Percentiles rank a stretch among this genome's conserved stretches.
phyloP scores from a whole-genome alignment of 2,888 invertebrate species.

The Euproctis similis region DNA sequence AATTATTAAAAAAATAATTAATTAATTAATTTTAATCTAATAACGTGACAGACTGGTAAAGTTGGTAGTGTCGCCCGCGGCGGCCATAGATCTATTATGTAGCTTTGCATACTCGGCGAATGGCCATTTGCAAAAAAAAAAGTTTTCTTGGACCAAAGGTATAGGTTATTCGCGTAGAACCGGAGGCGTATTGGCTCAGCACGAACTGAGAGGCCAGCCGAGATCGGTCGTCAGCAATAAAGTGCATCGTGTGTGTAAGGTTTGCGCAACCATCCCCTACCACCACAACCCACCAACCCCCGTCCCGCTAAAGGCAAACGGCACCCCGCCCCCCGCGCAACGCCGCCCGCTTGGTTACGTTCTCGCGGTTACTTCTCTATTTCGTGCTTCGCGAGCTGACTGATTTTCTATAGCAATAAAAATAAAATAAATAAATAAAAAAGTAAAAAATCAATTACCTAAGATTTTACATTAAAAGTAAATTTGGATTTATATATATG shows the following conservation, averaged over 20 bases:
- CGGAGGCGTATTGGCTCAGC: slow-evolving; percentile 74
- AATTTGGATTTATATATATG: no score
- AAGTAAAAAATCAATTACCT: slow-evolving; percentile 78
- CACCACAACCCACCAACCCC: slow-evolving; percentile 7
- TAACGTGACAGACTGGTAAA: slow-evolving; percentile 76
- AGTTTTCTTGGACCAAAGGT: slow-evolving; percentile 74
- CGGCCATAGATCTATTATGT: slow-evolving; percentile 74
- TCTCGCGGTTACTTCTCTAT: slow-evolving; percentile 77
- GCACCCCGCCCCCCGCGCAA: slow-evolving; percentile 44
- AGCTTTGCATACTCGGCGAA: slow-evolving; percentile 76
- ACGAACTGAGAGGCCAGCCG: slow-evolving; percentile 67
- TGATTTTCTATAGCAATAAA: slow-evolving; percentile 79
- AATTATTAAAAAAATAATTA: slow-evolving; percentile 72
- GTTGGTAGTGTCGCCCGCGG: slow-evolving; percentile 74
- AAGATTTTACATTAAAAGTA: slow-evolving; percentile 77
- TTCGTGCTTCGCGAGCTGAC: slow-evolving; percentile 78
- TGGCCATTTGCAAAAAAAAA: slow-evolving; percentile 73
- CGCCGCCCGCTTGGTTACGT: slow-evolving; percentile 73
- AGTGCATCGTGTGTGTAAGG: slow-evolving; percentile 28
- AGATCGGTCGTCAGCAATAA: slow-evolving; percentile 54
- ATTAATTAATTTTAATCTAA: slow-evolving; percentile 76
- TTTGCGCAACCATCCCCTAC: slow-evolving; percentile 30
- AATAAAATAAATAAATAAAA: no score
- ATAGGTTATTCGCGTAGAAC: slow-evolving; percentile 74
- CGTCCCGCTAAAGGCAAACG: no score